Conservation (phyloP, 1,140 invertebrate species). For the Megalonaias nervosa region DNA sequence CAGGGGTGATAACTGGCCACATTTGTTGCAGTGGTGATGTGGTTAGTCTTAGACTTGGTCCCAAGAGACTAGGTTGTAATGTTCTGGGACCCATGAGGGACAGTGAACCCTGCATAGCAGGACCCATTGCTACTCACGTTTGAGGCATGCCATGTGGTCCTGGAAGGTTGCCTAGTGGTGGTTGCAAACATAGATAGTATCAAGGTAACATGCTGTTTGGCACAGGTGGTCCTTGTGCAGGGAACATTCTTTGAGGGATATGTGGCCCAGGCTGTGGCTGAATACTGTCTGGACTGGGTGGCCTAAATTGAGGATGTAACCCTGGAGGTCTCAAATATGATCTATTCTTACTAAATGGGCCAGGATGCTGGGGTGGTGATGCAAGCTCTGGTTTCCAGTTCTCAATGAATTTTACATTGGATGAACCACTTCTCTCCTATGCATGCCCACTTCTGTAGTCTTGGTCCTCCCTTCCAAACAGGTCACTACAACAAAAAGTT, state of each 20-base stretch:
- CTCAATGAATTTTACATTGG: constrained; percentile 76
- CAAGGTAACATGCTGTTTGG: background rate
- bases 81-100: constrained; percentile 4
- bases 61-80: no score
- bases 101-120: constrained; percentile 8
- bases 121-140: background rate
- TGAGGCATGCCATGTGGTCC: background rate
- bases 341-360: no score
- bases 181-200: background rate
- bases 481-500: constrained; percentile 73
- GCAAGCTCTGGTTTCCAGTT: no score
- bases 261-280: constrained; percentile 29
- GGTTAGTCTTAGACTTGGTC: no score
- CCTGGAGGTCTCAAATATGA: no score
- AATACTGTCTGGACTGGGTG: background rate
- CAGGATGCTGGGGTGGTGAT: no score
- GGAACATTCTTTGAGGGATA: constrained; percentile 6
- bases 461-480: constrained; percentile 93
- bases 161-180: background rate
- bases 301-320: no score
- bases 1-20: no score
- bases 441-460: constrained; percentile 78
- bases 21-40: no score
- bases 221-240: constrained; percentile 11
- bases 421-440: constrained; percentile 44